phyloP scores from a whole-genome alignment of 2,888 invertebrate species.

The Cephus runcator region DNA sequence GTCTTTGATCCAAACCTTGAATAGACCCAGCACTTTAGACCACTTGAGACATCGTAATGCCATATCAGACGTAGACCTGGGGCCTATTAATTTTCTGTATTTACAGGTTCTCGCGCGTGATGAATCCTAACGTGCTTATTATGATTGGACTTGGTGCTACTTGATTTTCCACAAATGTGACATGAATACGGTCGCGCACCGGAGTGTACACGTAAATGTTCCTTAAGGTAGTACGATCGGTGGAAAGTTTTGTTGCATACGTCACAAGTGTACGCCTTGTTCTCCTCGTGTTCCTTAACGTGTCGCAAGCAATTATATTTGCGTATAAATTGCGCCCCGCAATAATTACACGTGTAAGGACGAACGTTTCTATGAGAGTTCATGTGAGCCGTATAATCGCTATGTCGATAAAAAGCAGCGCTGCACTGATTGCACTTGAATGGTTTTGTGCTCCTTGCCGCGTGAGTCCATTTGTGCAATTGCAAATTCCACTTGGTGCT shows the following conservation, averaged over 20 bases:
- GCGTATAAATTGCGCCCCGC: slow-evolving; percentile 88
- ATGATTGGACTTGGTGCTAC: slow-evolving; percentile 90
- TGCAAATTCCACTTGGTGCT: slow-evolving; percentile 92
- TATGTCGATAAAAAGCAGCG: slow-evolving; percentile 84
- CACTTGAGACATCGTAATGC: slow-evolving; percentile 1
- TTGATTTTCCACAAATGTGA: slow-evolving; percentile 89
- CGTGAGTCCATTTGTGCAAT: slow-evolving; percentile 90
- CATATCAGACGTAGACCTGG: slow-evolving; percentile 8
- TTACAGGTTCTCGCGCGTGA: slow-evolving; percentile 87
- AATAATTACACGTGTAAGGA: slow-evolving; percentile 90
- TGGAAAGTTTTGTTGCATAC: slow-evolving; percentile 87
- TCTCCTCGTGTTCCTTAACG: slow-evolving; percentile 84
- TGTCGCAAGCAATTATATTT: slow-evolving; percentile 91
- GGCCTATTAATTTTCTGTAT: slow-evolving; percentile 77
- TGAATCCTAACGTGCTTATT: slow-evolving; percentile 91
- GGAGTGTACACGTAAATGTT: slow-evolving; percentile 87
- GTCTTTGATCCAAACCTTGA: slow-evolving; percentile 18
- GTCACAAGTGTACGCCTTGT: slow-evolving; percentile 80
- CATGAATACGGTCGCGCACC: slow-evolving; percentile 85
- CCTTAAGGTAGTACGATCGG: slow-evolving; percentile 86
- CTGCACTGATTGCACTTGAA: slow-evolving; percentile 87
- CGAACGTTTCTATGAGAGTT: slow-evolving; percentile 86
- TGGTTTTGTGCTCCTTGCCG: slow-evolving; percentile 83
- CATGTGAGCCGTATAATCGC: slow-evolving; percentile 85
- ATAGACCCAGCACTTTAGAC: slow-evolving; percentile 20